Percentiles rank a stretch among this genome's conserved stretches.
These are phyloP conservation scores for Alloplasta piceator DNA, from an alignment of 2,888 invertebrate genomes.

Conservation along the genomic window DNA sequence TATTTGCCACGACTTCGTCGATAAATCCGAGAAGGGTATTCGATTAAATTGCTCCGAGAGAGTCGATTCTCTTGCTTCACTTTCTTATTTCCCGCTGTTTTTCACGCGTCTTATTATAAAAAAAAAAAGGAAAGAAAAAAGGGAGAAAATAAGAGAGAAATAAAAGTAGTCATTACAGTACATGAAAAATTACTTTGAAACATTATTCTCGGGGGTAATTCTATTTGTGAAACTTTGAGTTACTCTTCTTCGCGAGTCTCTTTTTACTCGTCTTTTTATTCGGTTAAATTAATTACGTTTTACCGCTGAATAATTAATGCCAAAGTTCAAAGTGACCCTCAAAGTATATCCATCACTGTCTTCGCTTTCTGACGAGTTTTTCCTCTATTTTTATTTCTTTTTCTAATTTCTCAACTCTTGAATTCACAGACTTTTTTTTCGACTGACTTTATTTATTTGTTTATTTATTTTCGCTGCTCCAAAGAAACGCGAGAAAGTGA, in stretches of 20 bases:
- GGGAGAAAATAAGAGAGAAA: not conserved
- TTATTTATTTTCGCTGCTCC: too few species aligned
- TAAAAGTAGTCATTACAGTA: not conserved
- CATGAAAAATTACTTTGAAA: constrained; percentile 6
- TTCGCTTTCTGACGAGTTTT: too few species aligned
- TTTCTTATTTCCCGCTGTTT: not conserved
- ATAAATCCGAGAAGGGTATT: too few species aligned
- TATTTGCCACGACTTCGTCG: too few species aligned
- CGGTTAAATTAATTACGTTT: constrained; percentile 39
- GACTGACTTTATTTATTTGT: not conserved
- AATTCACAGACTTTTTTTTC: constrained; percentile 35
- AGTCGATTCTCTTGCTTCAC: not conserved
- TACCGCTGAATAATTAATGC: constrained; percentile 39
- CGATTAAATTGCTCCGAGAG: not conserved
- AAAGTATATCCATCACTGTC: too few species aligned
- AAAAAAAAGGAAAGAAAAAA: not conserved
- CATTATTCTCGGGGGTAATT: constrained; percentile 33
- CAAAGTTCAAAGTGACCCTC: constrained; percentile 16
- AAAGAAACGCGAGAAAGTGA: too few species aligned
- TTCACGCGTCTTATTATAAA: not conserved
- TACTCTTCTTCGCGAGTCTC: not conserved
- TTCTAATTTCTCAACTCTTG: not conserved
- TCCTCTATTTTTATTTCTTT: not conserved
- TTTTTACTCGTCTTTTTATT: not conserved
- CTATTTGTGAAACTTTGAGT: constrained; percentile 40